phyloP scores from a whole-genome alignment of 2,113 vertebrate species.

The Scortum barcoo region DNA sequence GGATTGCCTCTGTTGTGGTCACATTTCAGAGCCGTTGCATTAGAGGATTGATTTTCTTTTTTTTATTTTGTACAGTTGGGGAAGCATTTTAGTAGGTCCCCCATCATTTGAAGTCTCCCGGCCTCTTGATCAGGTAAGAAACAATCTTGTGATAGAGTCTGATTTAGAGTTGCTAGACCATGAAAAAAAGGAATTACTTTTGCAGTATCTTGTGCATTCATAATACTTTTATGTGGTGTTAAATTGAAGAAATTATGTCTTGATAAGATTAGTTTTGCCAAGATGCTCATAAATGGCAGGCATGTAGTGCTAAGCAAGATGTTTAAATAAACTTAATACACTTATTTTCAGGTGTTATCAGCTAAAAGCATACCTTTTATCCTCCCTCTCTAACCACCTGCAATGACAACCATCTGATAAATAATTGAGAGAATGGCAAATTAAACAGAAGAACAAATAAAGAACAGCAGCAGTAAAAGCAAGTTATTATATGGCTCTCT shows the following conservation, averaged over 20 bases:
- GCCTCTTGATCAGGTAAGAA: neutral
- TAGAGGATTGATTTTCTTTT: neutral
- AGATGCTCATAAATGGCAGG: neutral
- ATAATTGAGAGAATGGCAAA: neutral
- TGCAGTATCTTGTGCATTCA: no score
- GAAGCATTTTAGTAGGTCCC: neutral
- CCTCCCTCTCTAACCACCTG: no score
- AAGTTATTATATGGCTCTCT: neutral
- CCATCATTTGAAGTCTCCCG: neutral
- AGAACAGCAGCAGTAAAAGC: neutral
- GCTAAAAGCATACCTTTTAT: neutral
- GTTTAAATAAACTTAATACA: neutral
- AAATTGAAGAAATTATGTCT: no score
- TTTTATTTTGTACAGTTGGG: neutral
- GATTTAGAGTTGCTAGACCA: no score
- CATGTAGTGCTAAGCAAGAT: neutral
- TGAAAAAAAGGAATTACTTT: no score
- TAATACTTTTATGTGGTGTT: no score
- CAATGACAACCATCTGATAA: neutral
- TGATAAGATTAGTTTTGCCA: constrained; percentile 3
- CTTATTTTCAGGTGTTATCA: neutral
- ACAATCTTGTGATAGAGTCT: no score
- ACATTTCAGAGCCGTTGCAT: constrained; percentile 2
- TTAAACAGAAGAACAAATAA: neutral
- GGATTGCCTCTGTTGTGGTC: constrained; percentile 10